Evolutionary conservation across 2,113 vertebrate species (phyloP).

Genomic region (Antidorcas marsupialis): DNA sequence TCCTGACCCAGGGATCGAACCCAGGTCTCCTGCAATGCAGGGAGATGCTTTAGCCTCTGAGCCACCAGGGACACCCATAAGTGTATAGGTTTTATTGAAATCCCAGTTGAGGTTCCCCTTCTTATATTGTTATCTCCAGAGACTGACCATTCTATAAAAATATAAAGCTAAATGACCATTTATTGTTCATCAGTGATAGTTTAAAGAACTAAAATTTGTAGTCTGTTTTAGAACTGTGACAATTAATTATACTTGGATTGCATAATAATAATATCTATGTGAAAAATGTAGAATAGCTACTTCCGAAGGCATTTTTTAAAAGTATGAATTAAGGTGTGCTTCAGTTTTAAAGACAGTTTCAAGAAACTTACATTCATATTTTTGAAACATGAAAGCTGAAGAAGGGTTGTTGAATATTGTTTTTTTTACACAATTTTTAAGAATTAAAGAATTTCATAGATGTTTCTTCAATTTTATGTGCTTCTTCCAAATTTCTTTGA

Average conservation of each 20-base stretch:
- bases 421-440: conserved; percentile 19
- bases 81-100: not conserved
- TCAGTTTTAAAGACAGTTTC: conserved; percentile 1
- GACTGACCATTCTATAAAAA: not conserved
- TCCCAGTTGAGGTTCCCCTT: not conserved
- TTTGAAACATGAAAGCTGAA: conserved; percentile 1
- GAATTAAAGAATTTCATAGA: conserved; percentile 18
- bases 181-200: not conserved
- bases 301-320: not conserved
- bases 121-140: not conserved
- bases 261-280: not conserved
- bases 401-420: not conserved
- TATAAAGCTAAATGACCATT: not conserved
- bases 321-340: not conserved
- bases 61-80: too few relatives aligned
- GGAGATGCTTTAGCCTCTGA: too few relatives aligned
- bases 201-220: not conserved
- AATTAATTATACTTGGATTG: not conserved
- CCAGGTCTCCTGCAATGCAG: too few relatives aligned
- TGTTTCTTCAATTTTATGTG: conserved; percentile 38
- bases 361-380: not conserved
- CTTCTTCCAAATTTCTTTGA: conserved; percentile 41
- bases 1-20: too few relatives aligned
- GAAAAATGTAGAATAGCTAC: not conserved
- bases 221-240: not conserved